A percentile compares a stretch with the other conserved stretches of the same genome.
phyloP scores from a whole-genome alignment of 2,888 invertebrate species.

The Phrixothrix hirtus region DNA sequence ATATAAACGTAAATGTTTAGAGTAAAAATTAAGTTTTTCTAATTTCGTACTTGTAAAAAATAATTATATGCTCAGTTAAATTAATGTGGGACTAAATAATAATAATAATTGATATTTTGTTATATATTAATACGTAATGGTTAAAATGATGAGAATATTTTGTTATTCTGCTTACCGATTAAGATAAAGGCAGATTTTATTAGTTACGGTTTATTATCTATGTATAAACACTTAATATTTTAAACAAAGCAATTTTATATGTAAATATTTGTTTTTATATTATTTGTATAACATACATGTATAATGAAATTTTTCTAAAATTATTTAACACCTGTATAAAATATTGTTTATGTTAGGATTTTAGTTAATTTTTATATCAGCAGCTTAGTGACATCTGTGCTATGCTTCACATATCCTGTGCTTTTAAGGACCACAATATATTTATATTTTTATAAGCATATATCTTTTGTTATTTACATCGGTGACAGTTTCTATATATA shows the following conservation, averaged over 20 bases:
- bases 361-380: constrained; percentile 5
- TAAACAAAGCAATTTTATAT: constrained; percentile 5
- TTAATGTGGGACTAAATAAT: constrained; percentile 17
- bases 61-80: constrained; percentile 22
- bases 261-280: constrained; percentile 12
- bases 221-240: background rate
- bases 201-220: background rate
- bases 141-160: no score
- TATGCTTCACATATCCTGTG: constrained; percentile 31
- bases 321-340: constrained; percentile 7
- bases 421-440: constrained; percentile 27
- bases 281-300: background rate
- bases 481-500: no score
- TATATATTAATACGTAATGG: constrained; percentile 13
- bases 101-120: constrained; percentile 6
- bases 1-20: constrained; percentile 22
- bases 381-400: constrained; percentile 24
- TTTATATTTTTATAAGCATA: constrained; percentile 21
- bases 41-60: constrained; percentile 22
- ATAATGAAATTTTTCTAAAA: background rate
- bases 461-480: constrained; percentile 8
- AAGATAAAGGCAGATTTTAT: no score
- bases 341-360: constrained; percentile 9
- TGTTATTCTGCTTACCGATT: background rate
- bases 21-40: constrained; percentile 13